Conservation (phyloP, 2,888 invertebrate species). For the Synergus japonicus region DNA sequence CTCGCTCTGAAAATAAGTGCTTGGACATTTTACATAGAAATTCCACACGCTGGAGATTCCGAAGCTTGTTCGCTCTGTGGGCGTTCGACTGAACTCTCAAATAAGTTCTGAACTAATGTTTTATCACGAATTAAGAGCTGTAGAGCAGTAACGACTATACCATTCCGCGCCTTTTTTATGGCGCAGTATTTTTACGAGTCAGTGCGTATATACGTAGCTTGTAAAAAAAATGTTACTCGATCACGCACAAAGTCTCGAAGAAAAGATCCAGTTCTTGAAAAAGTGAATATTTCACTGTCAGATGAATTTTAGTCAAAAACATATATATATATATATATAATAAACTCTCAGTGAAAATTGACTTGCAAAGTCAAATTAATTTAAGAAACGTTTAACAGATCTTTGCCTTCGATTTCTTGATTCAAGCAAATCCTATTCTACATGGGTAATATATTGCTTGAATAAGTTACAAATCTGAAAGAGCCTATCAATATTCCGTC, state of each 20-base stretch:
- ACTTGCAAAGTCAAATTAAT: not conserved
- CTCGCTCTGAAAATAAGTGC: constrained; percentile 11
- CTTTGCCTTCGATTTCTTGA: not conserved
- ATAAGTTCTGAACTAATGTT: constrained; percentile 38
- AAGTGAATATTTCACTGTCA: not conserved
- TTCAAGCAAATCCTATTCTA: not conserved
- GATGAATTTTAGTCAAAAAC: not conserved
- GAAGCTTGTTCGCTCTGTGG: constrained; percentile 34
- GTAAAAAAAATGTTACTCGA: constrained; percentile 35
- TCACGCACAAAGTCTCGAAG: constrained; percentile 20
- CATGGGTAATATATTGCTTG: constrained; percentile 3
- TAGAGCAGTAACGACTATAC: constrained; percentile 33
- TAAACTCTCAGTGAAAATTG: not conserved
- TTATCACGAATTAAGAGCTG: constrained; percentile 39
- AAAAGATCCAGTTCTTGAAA: not conserved
- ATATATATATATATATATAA: not conserved
- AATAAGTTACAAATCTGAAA: constrained; percentile 31
- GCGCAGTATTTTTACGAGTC: constrained; percentile 26
- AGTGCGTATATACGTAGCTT: not conserved
- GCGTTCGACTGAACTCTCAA: constrained; percentile 26
- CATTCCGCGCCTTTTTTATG: constrained; percentile 35
- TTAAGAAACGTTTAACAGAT: not conserved
- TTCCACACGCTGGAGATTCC: not conserved
- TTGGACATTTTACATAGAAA: constrained; percentile 15
- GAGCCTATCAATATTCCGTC: constrained; percentile 20